A percentile compares a stretch with the other conserved stretches of the same genome.
These are phyloP conservation scores for Nebria brevicollis DNA, from an alignment of 2,888 invertebrate genomes.

Conservation along the genomic window DNA sequence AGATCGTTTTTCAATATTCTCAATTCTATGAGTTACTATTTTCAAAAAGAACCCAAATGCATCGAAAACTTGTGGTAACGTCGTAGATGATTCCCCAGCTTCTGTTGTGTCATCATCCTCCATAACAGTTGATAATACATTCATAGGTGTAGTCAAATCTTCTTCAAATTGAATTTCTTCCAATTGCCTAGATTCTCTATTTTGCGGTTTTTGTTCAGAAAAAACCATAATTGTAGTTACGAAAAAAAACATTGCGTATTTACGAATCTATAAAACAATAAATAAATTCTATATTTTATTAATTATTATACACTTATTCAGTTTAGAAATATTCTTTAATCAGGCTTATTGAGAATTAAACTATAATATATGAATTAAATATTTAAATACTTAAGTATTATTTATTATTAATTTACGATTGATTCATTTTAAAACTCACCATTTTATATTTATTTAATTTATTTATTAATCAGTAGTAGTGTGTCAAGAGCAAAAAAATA, in stretches of 20 bases:
- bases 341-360: too few species aligned
- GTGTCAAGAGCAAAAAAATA: background rate
- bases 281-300: background rate
- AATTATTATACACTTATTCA: background rate
- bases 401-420: too few species aligned
- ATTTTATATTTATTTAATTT: too few species aligned
- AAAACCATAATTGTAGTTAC: background rate
- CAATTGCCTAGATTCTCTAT: background rate
- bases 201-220: background rate
- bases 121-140: background rate
- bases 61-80: background rate
- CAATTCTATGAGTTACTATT: background rate
- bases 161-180: background rate
- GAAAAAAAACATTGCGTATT: background rate
- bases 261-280: background rate
- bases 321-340: too few species aligned
- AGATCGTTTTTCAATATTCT: slow-evolving; percentile 22
- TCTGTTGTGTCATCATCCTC: background rate
- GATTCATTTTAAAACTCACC: too few species aligned
- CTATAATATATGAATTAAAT: too few species aligned
- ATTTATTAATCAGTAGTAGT: background rate
- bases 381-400: too few species aligned
- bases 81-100: background rate
- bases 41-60: slow-evolving; percentile 10
- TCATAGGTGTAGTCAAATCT: background rate